Percentiles rank a stretch among this genome's conserved stretches.
Conservation (phyloP, 2,797 vertebrate species). For the Crenichthys baileyi region DNA sequence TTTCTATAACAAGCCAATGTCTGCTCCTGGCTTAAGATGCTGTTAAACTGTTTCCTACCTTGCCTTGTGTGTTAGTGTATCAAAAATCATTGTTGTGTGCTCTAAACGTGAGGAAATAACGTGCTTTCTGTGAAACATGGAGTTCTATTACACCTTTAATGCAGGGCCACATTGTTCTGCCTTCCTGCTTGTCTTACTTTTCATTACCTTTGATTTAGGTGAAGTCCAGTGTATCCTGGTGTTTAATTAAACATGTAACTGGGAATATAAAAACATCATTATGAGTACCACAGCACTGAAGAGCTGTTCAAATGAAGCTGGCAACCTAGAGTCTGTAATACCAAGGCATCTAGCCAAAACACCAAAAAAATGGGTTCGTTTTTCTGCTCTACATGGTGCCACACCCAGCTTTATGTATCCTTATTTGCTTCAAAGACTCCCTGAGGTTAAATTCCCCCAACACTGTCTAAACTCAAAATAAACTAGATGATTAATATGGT, state of each 20-base stretch:
- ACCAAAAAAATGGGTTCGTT: no score
- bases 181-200: no score
- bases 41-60: not conserved
- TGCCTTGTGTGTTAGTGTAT: not conserved
- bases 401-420: not conserved
- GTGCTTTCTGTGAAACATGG: no score
- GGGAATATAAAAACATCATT: not conserved
- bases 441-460: not conserved
- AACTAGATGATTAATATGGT: not conserved
- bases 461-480: not conserved
- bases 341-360: not conserved
- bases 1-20: not conserved
- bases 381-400: not conserved
- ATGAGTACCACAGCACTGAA: not conserved
- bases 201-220: no score
- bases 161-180: no score
- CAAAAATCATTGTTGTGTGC: not conserved
- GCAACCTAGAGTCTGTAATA: not conserved
- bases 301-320: not conserved
- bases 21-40: not conserved
- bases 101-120: no score
- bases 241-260: not conserved
- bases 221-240: not conserved
- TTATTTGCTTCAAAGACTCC: not conserved
- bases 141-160: no score